Base-by-base conservation (phyloP, 2,888 invertebrate genomes). In the Polyommatus iphigenia region DNA sequence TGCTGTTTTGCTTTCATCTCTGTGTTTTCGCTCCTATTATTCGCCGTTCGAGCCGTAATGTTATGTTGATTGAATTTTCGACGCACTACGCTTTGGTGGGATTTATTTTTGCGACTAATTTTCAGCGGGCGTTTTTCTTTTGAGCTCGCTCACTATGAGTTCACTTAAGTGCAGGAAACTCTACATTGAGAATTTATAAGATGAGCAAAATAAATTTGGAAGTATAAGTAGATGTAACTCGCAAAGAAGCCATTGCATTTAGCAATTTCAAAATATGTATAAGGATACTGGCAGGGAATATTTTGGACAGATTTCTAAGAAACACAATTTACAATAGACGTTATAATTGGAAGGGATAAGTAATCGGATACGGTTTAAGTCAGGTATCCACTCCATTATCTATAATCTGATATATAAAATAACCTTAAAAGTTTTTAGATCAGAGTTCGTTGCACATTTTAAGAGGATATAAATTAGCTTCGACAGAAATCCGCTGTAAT, bases 1-100 rank as follows among this genome's bases (percentile, higher is more conserved):
- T 73, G 72, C 57, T 73, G 73, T 78, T 78, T 78, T 73, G 57
- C 72, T 77, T 73, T 77, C 72, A 59, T 73, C 59, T 59, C 72
- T 24, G 36, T 59, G 72, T 59, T 72, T 77, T 72, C 72, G 46
- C 46, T 77, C 59, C 57, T 77, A 72, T 72, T 72, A 50, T 75
- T 75, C 54, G 7, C 50, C 29, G 29, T 67, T 67, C 29, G 29
- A 29, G 13, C 67, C 67, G 67, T 67, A 67, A 67, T 67, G 29
- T 15, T 41, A 41, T 72, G 72, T n/a, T 54, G 75, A 75, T 75
- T 75, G 29, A 75, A 54, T 54, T 75, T 54, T 54, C 24, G 24
- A 75, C 20, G 54, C 54, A 29, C 41, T 41, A 72, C 36, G 72
- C 41, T 72, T 67, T 67, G 67, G 24, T 29, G 67, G 67, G 67